phyloP scores from a whole-genome alignment of 2,113 vertebrate species.

The Ancistrus triradiatus region DNA sequence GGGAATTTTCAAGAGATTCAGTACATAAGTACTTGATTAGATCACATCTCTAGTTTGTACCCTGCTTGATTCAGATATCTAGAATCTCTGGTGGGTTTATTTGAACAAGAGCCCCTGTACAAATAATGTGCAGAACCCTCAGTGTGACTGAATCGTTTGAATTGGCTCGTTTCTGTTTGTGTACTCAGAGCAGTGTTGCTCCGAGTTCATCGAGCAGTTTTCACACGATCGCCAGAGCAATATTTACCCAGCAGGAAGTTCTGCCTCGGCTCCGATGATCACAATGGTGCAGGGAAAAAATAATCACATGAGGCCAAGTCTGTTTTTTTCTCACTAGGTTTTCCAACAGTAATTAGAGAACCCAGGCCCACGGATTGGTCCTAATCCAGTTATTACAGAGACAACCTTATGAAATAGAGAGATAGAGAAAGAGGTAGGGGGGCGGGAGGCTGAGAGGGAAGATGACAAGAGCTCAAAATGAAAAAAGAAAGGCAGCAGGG shows the following conservation, averaged over 20 bases:
- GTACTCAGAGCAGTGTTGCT: constrained; percentile 48
- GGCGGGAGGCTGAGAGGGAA: background rate
- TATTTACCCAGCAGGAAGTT: constrained; percentile 58
- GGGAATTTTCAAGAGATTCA: too few species aligned
- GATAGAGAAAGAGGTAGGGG: too few species aligned
- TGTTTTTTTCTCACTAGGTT: background rate
- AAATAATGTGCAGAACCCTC: too few species aligned
- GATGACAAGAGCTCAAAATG: too few species aligned
- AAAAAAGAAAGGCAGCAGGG: too few species aligned
- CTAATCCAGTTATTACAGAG: background rate
- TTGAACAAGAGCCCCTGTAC: too few species aligned
- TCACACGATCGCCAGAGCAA: constrained; percentile 40
- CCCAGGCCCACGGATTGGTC: background rate
- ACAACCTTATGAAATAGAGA: background rate
- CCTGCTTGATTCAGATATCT: too few species aligned
- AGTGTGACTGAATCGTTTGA: background rate
- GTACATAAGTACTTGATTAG: too few species aligned
- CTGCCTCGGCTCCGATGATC: constrained; percentile 55
- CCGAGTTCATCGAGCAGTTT: constrained; percentile 56
- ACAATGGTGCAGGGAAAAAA: background rate
- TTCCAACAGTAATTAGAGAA: background rate
- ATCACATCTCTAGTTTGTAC: too few species aligned
- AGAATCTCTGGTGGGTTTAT: too few species aligned
- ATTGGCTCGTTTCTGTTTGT: constrained; percentile 31
- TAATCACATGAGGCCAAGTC: background rate